Evolutionary conservation across 2,888 invertebrate genomes (phyloP).

Genomic region (Oscheius onirici): DNA sequence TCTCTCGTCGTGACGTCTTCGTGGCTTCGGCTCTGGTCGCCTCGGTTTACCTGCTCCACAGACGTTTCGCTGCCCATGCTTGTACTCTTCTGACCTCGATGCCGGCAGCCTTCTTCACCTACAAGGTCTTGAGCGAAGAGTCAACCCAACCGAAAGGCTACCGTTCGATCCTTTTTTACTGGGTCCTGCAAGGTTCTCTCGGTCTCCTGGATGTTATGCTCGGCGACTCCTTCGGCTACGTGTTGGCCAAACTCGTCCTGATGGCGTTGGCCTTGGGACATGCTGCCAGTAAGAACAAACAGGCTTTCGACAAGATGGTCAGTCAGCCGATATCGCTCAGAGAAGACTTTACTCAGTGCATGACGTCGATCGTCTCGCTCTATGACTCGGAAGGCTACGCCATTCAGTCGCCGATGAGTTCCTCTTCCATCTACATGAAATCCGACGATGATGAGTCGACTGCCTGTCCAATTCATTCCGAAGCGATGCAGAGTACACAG

Average conservation of each 20-base stretch:
- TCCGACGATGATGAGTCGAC: neutral
- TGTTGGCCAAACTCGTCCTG: conserved; percentile 17
- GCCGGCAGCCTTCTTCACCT: conserved; percentile 26
- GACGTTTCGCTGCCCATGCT: neutral
- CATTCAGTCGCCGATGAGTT: neutral
- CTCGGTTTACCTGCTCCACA: conserved; percentile 9
- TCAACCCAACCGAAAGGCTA: neutral
- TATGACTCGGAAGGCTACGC: conserved; percentile 23
- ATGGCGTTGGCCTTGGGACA: conserved; percentile 21
- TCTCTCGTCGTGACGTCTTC: neutral
- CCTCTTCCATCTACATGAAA: conserved; percentile 10
- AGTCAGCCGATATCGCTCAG: neutral
- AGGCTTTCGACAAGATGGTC: conserved; percentile 3
- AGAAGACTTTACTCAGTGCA: neutral
- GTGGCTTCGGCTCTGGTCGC: neutral
- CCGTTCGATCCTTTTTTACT: conserved; percentile 24
- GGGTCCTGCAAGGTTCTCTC: neutral
- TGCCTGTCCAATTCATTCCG: conserved; percentile 6
- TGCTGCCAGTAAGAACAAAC: conserved; percentile 10
- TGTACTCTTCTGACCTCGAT: conserved; percentile 22
- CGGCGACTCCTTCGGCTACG: conserved; percentile 10
- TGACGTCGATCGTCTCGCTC: conserved; percentile 20
- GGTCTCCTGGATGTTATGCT: conserved; percentile 5
- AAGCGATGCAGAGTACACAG: neutral
- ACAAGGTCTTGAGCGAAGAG: conserved; percentile 16